phyloP scores from a whole-genome alignment of 2,113 vertebrate genomes.

The Rhabdornis inornatus region DNA sequence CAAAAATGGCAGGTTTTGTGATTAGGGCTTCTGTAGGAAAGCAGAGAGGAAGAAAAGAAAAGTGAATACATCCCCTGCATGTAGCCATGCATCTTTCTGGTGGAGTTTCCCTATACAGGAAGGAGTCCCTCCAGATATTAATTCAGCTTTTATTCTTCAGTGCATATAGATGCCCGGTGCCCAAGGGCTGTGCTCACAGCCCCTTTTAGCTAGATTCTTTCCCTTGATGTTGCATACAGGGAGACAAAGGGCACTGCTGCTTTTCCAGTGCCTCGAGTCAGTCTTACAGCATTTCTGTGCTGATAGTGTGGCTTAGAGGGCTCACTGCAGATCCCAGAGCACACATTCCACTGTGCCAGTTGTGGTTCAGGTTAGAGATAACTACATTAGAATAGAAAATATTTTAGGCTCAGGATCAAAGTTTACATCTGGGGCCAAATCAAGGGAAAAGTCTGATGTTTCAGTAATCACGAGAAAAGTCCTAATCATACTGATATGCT shows the following conservation, averaged over 20 bases:
- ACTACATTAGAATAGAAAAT: background rate
- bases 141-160: background rate
- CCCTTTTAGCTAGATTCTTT: background rate
- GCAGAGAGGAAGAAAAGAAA: background rate
- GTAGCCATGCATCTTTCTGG: background rate
- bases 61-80: background rate
- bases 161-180: fast-evolving
- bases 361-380: conserved; percentile 33
- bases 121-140: background rate
- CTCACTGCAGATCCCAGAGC: background rate
- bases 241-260: background rate
- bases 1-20: background rate
- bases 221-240: background rate
- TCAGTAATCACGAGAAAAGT: conserved; percentile 1
- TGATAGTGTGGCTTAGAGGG: background rate
- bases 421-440: conserved; percentile 5
- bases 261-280: background rate
- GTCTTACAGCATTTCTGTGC: background rate
- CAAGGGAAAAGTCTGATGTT: background rate
- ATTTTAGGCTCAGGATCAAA: conserved; percentile 27
- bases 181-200: background rate
- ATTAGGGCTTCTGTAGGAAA: background rate
- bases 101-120: background rate
- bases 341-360: background rate
- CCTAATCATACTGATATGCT: background rate